A percentile compares a stretch with the other conserved stretches of the same genome.
Conservation (phyloP, 2,888 invertebrate genomes). For the Coleophora flavipennella region DNA sequence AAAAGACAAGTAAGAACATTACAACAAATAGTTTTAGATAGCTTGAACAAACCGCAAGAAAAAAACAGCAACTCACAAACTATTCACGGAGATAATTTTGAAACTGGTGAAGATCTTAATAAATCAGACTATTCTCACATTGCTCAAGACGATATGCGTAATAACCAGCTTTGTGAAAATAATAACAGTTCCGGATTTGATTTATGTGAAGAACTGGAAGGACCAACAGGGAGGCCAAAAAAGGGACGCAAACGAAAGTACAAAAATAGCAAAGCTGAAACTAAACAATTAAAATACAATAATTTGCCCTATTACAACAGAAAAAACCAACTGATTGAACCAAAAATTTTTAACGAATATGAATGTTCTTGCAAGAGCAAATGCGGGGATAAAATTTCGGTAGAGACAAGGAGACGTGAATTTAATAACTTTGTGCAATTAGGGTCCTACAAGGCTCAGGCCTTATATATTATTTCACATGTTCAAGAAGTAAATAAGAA, state of each 20-base stretch:
- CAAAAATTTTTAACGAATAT: slow-evolving; percentile 10
- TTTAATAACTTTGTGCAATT: slow-evolving; percentile 12
- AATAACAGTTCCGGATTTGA: too few relatives aligned
- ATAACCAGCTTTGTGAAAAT: too few relatives aligned
- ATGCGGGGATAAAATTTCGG: slow-evolving; percentile 6
- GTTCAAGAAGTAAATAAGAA: slow-evolving; percentile 6
- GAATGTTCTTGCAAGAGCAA: slow-evolving; percentile 4
- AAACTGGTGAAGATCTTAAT: too few relatives aligned
- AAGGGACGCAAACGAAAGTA: slow-evolving; percentile 10
- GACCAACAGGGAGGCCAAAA: slow-evolving; percentile 6
- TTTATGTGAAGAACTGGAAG: too few relatives aligned
- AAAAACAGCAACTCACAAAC: too few relatives aligned
- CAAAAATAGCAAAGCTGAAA: slow-evolving; percentile 6
- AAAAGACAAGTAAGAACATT: too few relatives aligned
- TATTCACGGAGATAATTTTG: too few relatives aligned
- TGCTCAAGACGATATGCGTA: too few relatives aligned
- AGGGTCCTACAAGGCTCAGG: slow-evolving; percentile 13
- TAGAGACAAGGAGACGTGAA: slow-evolving; percentile 10
- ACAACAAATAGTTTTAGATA: too few relatives aligned
- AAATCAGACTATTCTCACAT: too few relatives aligned
- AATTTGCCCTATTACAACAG: slow-evolving; percentile 11
- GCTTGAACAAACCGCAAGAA: too few relatives aligned
- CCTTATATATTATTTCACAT: slow-evolving; percentile 9
- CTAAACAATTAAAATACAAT: slow-evolving; percentile 8
- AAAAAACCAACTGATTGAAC: slow-evolving; percentile 8